Evolutionary conservation across 2,888 invertebrate species (phyloP).

Genomic region (Acanthosepion lycidas): DNA sequence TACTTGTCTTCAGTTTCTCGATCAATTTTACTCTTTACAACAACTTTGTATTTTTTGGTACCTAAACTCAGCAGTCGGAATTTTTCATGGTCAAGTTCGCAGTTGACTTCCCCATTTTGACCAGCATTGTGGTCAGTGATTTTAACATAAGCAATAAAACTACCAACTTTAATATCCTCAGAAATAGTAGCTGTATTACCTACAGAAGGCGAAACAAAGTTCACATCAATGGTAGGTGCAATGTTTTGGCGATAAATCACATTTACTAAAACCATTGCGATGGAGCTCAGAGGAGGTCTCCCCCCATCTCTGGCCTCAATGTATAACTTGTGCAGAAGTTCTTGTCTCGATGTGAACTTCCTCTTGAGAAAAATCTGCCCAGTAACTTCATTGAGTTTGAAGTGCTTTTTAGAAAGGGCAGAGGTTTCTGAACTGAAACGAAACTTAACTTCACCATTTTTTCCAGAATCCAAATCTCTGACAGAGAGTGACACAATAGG

Average conservation of each 20-base stretch:
- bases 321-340: slow-evolving; percentile 80
- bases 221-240: slow-evolving; percentile 84
- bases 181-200: slow-evolving; percentile 56
- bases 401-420: slow-evolving; percentile 58
- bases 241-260: slow-evolving; percentile 79
- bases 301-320: slow-evolving; percentile 74
- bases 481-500: slow-evolving; percentile 80
- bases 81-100: slow-evolving; percentile 59
- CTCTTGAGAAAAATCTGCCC: slow-evolving; percentile 87
- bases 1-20: slow-evolving; percentile 54
- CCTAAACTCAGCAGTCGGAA: slow-evolving; percentile 61
- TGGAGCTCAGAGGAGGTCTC: slow-evolving; percentile 55
- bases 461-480: slow-evolving; percentile 87
- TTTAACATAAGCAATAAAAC: slow-evolving; percentile 93
- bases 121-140: slow-evolving; percentile 76
- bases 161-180: slow-evolving; percentile 86
- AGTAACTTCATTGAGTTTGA: slow-evolving; percentile 85
- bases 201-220: slow-evolving; percentile 85
- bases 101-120: slow-evolving; percentile 64
- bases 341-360: slow-evolving; percentile 87
- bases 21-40: slow-evolving; percentile 53
- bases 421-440: slow-evolving; percentile 67
- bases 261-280: slow-evolving; percentile 77
- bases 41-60: slow-evolving; percentile 54
- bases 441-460: slow-evolving; percentile 80